Base-by-base conservation (phyloP, 2,113 vertebrate species). In the Callipepla californica region DNA sequence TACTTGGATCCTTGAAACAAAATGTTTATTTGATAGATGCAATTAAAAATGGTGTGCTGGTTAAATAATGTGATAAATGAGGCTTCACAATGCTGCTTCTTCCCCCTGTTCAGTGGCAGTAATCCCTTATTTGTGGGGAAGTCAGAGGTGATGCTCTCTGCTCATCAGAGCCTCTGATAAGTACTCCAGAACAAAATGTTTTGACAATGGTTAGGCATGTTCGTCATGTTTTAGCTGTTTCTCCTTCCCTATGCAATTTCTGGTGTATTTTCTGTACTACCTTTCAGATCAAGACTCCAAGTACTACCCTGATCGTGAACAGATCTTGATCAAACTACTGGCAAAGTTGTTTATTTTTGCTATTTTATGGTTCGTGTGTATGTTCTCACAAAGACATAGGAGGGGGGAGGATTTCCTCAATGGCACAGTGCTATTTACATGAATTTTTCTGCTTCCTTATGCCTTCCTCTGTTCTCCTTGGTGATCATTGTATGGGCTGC, bases 301-400 rank as follows among this genome's bases (percentile, higher is more conserved):
- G 34, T 7, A 70, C 1, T 47, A 21, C 47, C 36, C 63, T 38
- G 51, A 20, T 76, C 32, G 34, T 65, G 50, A 74, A 16, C 4
- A 65, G 62, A 26, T 63, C 45, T 44, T 26, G 45, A 51, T 67
- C 42, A 40, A 87, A 58, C 76, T 78, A 32, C 45, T 9, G 20
- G 51, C 7, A 48, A 8, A 80, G 50, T 9, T 34, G 6, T 73
- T 93, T 50, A 11, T 38, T 79, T 83, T 59, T 47, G 53, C 30
- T 57, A 0, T 15, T 76, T 40, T 7, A 13, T 59, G 50, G 26
- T 59, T 34, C 11, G 32, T 22, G 74, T 25, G 22, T 40, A 1
- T 1, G 5, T 11, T 9, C n/a, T 23, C 1, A 0, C 4, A 22
- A 22, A 42, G n/a, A 51, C 21, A 8, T 26, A 42, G 44, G 16